Evolutionary conservation across 1,140 invertebrate species (phyloP), one percentile per base, ranked within the genome.

Genomic region (Macrocentrus cingulum): DNA sequence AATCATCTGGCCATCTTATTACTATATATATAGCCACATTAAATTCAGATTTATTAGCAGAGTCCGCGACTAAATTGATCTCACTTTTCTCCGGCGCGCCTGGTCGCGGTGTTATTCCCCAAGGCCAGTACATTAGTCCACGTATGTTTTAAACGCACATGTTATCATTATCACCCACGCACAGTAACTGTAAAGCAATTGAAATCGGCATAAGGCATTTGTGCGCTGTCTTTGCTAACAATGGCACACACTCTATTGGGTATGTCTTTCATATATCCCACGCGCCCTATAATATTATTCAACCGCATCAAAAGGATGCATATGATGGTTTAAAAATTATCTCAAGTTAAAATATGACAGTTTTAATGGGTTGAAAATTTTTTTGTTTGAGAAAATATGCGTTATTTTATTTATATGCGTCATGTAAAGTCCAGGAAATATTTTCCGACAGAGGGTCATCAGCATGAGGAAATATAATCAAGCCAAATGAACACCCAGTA

Each of bases 101-200:
- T 16, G 62, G 72, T 67, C n/a, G n/a, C n/a, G n/a, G n/a, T 65
- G 60, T 65, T 60, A 65, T 62, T 71, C 65, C 61, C 67, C 66
- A 71, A 73, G 71, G n/a, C n/a, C n/a, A n/a, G n/a, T n/a, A n/a
- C 45, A 53, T 67, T 65, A 65, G 58, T 62, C 56, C 50, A 23
- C 57, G 61, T 62, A 64, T 63, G 59, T 9, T 5, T 29, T 9
- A 29, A 4, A 29, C 25, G 15, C 13, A 15, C 13, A 15, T 65
- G 55, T 37, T 52, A 64, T 73, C 69, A 72, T 74, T 74, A 72
- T 69, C 70, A 71, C 70, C 73, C 67, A 75, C 72, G 66, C 67
- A 56, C 54, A 56, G 59, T 74, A 72, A 74, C 67, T 71, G 68
- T 67, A 65, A 66, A 54, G 68, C 66, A 71, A 73, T 72, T 69